Base-by-base conservation (phyloP, 2,797 vertebrate species). In the Pipistrellus pygmaeus region DNA sequence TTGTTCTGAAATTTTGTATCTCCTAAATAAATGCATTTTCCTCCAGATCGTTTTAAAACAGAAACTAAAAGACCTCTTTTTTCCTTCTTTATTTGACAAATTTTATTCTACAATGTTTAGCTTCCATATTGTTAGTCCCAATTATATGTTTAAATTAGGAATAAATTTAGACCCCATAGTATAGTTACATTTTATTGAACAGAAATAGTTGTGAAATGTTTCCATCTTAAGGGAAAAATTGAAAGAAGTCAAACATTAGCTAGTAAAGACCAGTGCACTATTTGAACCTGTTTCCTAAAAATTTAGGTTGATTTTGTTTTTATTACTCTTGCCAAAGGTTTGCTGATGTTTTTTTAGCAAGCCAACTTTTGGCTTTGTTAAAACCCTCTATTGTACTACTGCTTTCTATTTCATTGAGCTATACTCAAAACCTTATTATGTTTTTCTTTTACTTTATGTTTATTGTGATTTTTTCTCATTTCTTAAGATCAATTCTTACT, bases 211-310 rank as follows among this genome's bases (percentile, higher is more conserved):
- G 25, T 71, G 72, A 90, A 83, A 64, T 32, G 35, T 60, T 53
- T 86, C 3, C 35, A 25, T 72, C 53, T 55, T 72, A 71, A 66
- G n/a, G 20, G 48, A 55, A 73, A 12, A 44, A 71, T n/a, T 48
- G 35, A 93, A 93, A 85, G 17, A 95, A 75, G 64, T 60, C 10
- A 80, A 60, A 60, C 4, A 69, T 53, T 86, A 76, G 60, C 7
- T 85, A 60, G 41, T 48, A 85, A 81, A 68, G 11, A 46, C 7
- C 21, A 85, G 10, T 48, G 7, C 20, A 88, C 3, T 68, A 48
- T 68, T 85, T 92, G 30, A 82, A 57, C 51, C 12, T 41, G 30
- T 44, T 81, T 81, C 2, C 6, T 90, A 69, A 60, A 60, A 95
- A 90, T 90, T 81, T 69, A 68, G 32, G 0, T 13, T 95, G 66